These are phyloP conservation scores for Drosophila seclusa DNA, from an alignment of 2,888 invertebrate species.

Conservation along the genomic window DNA sequence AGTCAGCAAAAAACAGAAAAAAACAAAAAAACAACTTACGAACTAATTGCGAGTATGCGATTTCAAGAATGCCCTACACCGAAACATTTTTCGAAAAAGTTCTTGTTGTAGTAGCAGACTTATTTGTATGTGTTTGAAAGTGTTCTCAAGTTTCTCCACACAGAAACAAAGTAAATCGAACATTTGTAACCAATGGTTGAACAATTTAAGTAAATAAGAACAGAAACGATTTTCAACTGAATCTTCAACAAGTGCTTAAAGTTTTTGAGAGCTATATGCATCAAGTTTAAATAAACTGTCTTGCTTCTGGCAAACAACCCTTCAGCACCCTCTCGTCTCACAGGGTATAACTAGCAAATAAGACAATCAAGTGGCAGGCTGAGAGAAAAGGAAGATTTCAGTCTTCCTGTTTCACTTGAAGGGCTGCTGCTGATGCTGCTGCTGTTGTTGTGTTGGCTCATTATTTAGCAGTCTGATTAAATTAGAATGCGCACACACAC, in stretches of 20 bases:
- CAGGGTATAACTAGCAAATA: slow-evolving; percentile 45
- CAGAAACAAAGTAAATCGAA: background rate
- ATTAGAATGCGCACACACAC: slow-evolving; percentile 63
- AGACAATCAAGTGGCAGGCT: slow-evolving; percentile 47
- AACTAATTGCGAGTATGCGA: background rate
- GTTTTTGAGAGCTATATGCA: background rate
- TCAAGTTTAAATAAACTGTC: slow-evolving; percentile 1
- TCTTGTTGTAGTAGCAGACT: background rate
- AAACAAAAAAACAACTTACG: slow-evolving; percentile 20
- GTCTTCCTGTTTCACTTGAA: slow-evolving; percentile 40
- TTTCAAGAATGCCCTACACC: slow-evolving; percentile 2
- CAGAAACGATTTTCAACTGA: background rate
- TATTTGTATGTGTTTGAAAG: background rate
- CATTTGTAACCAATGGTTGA: background rate
- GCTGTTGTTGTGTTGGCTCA: slow-evolving; percentile 60
- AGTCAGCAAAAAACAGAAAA: slow-evolving; percentile 32
- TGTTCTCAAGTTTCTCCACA: background rate
- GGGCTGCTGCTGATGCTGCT: slow-evolving; percentile 15
- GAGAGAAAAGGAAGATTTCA: slow-evolving; percentile 23
- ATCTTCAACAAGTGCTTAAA: background rate
- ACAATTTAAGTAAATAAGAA: background rate
- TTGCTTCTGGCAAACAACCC: background rate
- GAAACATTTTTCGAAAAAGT: background rate
- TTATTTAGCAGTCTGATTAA: slow-evolving; percentile 77
- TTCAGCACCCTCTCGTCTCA: background rate